Conservation (phyloP, 2,888 invertebrate species). For the Patella caerulea region DNA sequence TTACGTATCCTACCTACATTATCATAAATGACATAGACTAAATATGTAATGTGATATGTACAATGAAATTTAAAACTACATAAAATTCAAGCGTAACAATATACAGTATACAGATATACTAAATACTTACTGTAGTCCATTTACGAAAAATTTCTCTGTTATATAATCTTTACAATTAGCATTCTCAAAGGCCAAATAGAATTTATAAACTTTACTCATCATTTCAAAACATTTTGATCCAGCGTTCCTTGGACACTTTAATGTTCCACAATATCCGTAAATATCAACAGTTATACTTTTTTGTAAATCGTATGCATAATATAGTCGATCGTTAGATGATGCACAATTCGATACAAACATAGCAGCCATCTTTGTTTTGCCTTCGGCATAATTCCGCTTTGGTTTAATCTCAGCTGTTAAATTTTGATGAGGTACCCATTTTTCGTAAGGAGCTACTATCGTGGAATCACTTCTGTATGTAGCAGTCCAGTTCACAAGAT, state of each 20-base stretch:
- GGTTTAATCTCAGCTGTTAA: constrained; percentile 74
- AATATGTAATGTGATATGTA: too few relatives aligned
- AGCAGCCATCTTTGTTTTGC: constrained; percentile 92
- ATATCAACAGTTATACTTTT: constrained; percentile 80
- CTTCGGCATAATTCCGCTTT: constrained; percentile 74
- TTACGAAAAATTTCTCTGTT: constrained; percentile 96
- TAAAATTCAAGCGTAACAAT: constrained; percentile 33
- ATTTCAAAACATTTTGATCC: constrained; percentile 88
- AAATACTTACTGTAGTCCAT: constrained; percentile 84
- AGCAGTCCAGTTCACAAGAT: constrained; percentile 95
- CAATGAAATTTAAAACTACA: too few relatives aligned
- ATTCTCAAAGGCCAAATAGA: constrained; percentile 96
- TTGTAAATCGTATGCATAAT: constrained; percentile 86
- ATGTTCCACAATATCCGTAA: constrained; percentile 64
- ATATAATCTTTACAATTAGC: constrained; percentile 96
- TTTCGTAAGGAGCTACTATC: constrained; percentile 94
- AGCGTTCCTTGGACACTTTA: constrained; percentile 76
- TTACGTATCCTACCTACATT: too few relatives aligned
- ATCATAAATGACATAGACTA: too few relatives aligned
- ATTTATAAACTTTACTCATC: constrained; percentile 92
- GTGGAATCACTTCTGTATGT: constrained; percentile 95
- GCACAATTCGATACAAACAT: constrained; percentile 99
- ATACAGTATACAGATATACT: constrained; percentile 24
- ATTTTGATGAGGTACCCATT: constrained; percentile 91
- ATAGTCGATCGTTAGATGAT: constrained; percentile 88